Evolutionary conservation across 2,797 vertebrate species (phyloP), one percentile per base, ranked within the genome.

Genomic region (Scolopax rusticola): DNA sequence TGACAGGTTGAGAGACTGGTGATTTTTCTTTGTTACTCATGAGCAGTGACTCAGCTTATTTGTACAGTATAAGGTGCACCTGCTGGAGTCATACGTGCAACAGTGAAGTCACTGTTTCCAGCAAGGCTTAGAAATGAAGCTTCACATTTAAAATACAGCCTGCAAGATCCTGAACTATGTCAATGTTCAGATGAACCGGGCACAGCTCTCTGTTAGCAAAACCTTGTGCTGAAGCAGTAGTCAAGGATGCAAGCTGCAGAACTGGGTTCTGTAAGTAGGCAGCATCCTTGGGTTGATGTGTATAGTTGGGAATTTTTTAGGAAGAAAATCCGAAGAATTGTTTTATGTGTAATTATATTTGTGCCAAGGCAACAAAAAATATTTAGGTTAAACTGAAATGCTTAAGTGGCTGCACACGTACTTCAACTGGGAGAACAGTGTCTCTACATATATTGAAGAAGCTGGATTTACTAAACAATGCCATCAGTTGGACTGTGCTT

Each of bases 31-130:
- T 84, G 80, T 88, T 86, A 32, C 50, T 95, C 8, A 15, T 64
- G 74, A 83, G 82, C 76, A 82, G 50, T 95, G 95, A 94, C 73
- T 95, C 91, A 96, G 76, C 51, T 73, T 65, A 41, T 67, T 81
- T 43, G 17, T 43, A 54, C 61, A 63, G 30, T 8, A 25, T 80
- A 23, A 77, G 36, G 11, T 60, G 43, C n/a, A 79, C 38, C 56
- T 95, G 81, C 54, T 81, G 65, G 47, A 86, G 65, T 84, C 54
- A 6, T 43, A 18, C 1, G 0, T 51, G 54, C 47, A 45, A 21
- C 74, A 63, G 15, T 16, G 33, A 93, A 61, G 10, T 67, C 69
- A 54, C 12, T 4, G 2, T 68, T 75, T 74, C 79, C 51, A 73
- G 59, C 47, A 86, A 73, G 54, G 14, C 65, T 76, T 18, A 69